Evolutionary conservation across 2,113 vertebrate species (phyloP), one percentile per base, ranked within the genome.

Genomic region (Talpa occidentalis): DNA sequence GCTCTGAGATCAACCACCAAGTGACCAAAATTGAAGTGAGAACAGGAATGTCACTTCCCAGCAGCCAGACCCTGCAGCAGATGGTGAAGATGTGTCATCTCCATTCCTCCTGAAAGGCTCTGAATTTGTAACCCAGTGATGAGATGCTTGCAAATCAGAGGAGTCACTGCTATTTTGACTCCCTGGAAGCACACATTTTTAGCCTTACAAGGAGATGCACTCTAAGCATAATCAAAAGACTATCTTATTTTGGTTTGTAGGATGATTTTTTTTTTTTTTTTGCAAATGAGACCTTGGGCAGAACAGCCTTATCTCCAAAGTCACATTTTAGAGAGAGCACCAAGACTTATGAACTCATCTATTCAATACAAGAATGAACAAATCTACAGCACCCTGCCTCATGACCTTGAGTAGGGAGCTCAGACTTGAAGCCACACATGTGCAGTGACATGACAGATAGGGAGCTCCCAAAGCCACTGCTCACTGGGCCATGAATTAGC

Each of bases 181-280:
- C 52, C 60, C 49, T 28, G 24, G 59, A 74, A 79, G 52, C 44
- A 76, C 37, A 26, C 24, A 21, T 64, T 40, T 49, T n/a, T 67
- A 82, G 42, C 40, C 47, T 49, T 73, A 79, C 47, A 64, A 56
- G 42, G 56, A 67, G n/a, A 66, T 21, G 21, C 21, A 8, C 42
- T 37, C 21, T 4, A 80, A 26, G 42, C 59, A 74, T 21, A 76
- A 70, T 37, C 47, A 67, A 79, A 62, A 73, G 35, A 30, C 59
- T 35, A 37, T n/a, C 60, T 28, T 30, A 54, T 67, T 56, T 59
- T 77, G 28, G 42, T 85, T 47, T 84, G 88, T 42, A 26, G 37
- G 32, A 79, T 47, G 59, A 84, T 72, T 42, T 90, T 69, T 78
- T 49, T 72, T 42, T 90, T 69, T 78, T 49, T 83, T 88, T n/a